These are phyloP conservation scores for Periophthalmus modestus DNA, from an alignment of 2,113 vertebrate genomes.

Conservation along the genomic window DNA sequence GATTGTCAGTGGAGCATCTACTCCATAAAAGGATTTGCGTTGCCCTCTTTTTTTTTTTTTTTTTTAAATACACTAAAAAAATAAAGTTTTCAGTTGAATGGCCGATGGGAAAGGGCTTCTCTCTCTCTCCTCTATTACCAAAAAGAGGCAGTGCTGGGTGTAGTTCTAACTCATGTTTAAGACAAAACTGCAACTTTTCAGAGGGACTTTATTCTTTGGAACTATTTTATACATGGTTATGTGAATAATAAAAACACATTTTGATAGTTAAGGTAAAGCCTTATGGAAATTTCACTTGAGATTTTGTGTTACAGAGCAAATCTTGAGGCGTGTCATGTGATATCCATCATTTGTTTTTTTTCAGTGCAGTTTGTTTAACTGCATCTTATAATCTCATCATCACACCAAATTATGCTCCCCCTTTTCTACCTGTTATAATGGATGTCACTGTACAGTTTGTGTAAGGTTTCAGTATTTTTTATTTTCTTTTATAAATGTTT, in stretches of 20 bases:
- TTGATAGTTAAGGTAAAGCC: constrained; percentile 74
- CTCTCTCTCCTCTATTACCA: constrained; percentile 75
- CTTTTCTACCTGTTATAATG: constrained; percentile 81
- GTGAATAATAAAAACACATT: constrained; percentile 66
- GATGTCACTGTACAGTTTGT: constrained; percentile 86
- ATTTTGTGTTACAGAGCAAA: constrained; percentile 72
- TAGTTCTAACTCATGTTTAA: constrained; percentile 53
- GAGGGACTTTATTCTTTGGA: constrained; percentile 54
- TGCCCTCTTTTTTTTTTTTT: constrained; percentile 35
- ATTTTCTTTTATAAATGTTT: constrained; percentile 72
- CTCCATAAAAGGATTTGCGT: constrained; percentile 48
- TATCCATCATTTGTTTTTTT: constrained; percentile 69
- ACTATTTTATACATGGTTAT: constrained; percentile 65
- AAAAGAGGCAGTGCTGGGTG: constrained; percentile 75
- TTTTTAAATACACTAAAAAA: constrained; percentile 31
- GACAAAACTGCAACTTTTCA: constrained; percentile 58
- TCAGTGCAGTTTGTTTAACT: constrained; percentile 69
- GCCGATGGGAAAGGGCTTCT: constrained; percentile 77
- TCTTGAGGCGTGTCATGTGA: constrained; percentile 66
- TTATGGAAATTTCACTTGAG: constrained; percentile 65
- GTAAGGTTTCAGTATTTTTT: constrained; percentile 80
- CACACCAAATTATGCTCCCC: constrained; percentile 75
- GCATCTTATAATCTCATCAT: constrained; percentile 72
- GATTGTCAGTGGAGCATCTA: constrained; percentile 61
- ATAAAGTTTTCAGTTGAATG: constrained; percentile 36